Conservation (phyloP, 2,888 invertebrate genomes). For the Tinea trinotella region DNA sequence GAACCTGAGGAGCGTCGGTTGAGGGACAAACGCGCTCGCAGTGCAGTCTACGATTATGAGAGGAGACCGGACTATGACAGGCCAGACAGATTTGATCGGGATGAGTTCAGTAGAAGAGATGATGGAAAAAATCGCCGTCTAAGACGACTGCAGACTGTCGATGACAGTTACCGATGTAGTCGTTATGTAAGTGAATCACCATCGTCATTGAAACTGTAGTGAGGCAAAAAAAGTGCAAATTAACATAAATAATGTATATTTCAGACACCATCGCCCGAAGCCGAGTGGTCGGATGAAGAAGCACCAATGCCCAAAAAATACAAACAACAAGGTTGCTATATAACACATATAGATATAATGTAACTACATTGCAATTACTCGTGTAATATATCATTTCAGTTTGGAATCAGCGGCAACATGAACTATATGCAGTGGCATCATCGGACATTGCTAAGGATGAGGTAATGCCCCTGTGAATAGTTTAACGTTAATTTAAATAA, state of each 20-base stretch:
- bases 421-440: background rate
- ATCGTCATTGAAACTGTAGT: slow-evolving; percentile 13
- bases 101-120: slow-evolving; percentile 22
- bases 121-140: slow-evolving; percentile 32
- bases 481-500: background rate
- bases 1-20: slow-evolving; percentile 34
- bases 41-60: slow-evolving; percentile 47
- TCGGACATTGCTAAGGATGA: slow-evolving; percentile 10
- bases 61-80: slow-evolving; percentile 30
- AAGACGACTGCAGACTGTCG: slow-evolving; percentile 46
- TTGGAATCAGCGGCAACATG: slow-evolving; percentile 3
- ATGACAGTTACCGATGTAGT: slow-evolving; percentile 34
- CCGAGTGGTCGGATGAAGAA: slow-evolving; percentile 58
- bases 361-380: too few relatives aligned
- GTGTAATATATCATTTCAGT: background rate
- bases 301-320: slow-evolving; percentile 35
- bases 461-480: slow-evolving; percentile 3
- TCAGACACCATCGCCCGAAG: slow-evolving; percentile 56
- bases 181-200: slow-evolving; percentile 31
- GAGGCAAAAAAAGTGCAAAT: too few relatives aligned
- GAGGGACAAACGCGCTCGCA: slow-evolving; percentile 47
- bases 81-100: slow-evolving; percentile 6
- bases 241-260: slow-evolving; percentile 3
- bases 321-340: slow-evolving; percentile 26
- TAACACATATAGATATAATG: background rate